A percentile compares a stretch with the other conserved stretches of the same genome.
Evolutionary conservation across 2,888 invertebrate genomes (phyloP).

Genomic region (Thera obeliscata): DNA sequence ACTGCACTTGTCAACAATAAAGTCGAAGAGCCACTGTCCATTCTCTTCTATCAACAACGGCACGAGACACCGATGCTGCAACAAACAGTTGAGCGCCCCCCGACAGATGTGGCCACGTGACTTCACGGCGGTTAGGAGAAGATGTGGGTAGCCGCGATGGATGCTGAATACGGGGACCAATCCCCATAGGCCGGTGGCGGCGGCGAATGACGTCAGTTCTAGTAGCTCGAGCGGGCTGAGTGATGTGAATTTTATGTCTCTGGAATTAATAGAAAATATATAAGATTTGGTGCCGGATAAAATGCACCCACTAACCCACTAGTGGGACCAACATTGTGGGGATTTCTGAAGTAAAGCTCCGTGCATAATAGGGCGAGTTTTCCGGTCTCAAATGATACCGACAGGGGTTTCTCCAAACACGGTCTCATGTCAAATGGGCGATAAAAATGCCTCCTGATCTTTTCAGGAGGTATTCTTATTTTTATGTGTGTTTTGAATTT

Average conservation of each 20-base stretch:
- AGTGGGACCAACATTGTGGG: too few species aligned
- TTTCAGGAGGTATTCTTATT: too few species aligned
- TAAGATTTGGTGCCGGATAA: too few species aligned
- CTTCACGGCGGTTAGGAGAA: constrained; percentile 65
- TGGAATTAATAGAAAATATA: constrained; percentile 41
- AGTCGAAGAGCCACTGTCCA: constrained; percentile 79
- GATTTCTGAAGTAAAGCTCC: too few species aligned
- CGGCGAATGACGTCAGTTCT: constrained; percentile 67
- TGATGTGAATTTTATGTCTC: constrained; percentile 67
- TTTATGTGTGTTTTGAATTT: too few species aligned
- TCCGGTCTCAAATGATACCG: too few species aligned
- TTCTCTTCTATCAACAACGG: constrained; percentile 72
- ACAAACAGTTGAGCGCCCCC: constrained; percentile 64
- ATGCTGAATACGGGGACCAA: constrained; percentile 70
- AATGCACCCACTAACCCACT: too few species aligned
- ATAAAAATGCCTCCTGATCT: too few species aligned
- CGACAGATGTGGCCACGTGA: constrained; percentile 64
- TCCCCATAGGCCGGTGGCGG: constrained; percentile 78
- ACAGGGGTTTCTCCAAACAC: too few species aligned
- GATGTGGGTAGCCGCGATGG: constrained; percentile 65
- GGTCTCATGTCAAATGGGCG: too few species aligned
- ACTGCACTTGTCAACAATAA: constrained; percentile 78
- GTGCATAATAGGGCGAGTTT: too few species aligned
- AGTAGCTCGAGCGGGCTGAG: constrained; percentile 60
- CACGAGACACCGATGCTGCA: constrained; percentile 63